These are phyloP conservation scores for Poecilia gillii DNA, from an alignment of 2,797 vertebrate genomes.

Conservation along the genomic window DNA sequence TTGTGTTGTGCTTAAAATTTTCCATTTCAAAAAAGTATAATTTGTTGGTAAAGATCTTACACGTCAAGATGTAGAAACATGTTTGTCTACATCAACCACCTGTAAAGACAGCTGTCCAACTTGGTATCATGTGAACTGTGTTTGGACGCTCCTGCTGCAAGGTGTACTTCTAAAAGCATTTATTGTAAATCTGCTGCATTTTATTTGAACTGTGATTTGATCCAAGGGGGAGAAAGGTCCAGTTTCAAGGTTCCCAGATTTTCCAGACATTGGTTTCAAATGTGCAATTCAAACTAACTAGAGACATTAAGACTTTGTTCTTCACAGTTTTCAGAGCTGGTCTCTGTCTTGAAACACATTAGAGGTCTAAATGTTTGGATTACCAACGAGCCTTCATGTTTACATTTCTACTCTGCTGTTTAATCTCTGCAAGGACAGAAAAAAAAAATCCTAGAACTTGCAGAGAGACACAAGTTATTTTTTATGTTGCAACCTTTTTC, in stretches of 20 bases:
- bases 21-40: too few relatives aligned
- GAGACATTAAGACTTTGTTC: background rate
- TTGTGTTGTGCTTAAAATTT: too few relatives aligned
- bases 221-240: background rate
- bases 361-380: background rate
- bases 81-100: too few relatives aligned
- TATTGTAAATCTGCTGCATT: background rate
- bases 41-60: too few relatives aligned
- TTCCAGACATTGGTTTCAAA: background rate
- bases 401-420: background rate
- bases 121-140: too few relatives aligned
- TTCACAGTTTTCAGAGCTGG: background rate
- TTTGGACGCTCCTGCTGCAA: background rate
- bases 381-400: background rate
- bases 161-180: background rate
- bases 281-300: background rate
- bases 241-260: background rate
- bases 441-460: background rate
- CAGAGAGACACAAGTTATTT: background rate
- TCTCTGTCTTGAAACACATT: background rate
- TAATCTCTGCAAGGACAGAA: constrained; percentile 1
- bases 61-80: too few relatives aligned
- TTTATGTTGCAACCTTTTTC: background rate
- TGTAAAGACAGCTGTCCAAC: too few relatives aligned
- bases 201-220: background rate